Evolutionary conservation across 1,140 invertebrate genomes (phyloP).

Genomic region (Brachionus sp.): DNA sequence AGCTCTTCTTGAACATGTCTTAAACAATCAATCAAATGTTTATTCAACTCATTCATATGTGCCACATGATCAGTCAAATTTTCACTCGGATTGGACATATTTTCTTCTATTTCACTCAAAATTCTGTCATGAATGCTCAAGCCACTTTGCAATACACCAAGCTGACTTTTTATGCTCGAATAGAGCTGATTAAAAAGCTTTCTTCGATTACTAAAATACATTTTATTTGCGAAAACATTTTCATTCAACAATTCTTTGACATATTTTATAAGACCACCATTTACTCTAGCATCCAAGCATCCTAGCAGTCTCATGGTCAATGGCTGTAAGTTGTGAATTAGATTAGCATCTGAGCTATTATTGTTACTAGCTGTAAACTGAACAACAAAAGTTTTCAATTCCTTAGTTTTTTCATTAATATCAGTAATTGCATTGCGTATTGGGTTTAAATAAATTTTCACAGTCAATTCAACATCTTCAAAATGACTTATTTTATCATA

Average conservation of each 20-base stretch:
- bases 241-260: conserved; percentile 35
- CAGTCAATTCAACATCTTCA: neutral
- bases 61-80: neutral
- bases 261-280: conserved; percentile 42
- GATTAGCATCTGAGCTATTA: neutral
- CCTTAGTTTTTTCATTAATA: conserved; percentile 43
- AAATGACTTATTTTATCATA: conserved; percentile 30
- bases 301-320: conserved; percentile 39
- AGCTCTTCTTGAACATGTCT: conserved; percentile 23
- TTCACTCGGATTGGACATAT: neutral
- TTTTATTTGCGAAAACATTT: neutral
- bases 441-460: conserved; percentile 23
- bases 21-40: conserved; percentile 43
- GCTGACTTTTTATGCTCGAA: conserved; percentile 27
- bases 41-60: conserved; percentile 45
- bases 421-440: conserved; percentile 39
- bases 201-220: neutral
- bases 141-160: conserved; percentile 28
- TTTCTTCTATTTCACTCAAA: neutral
- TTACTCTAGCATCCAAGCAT: conserved; percentile 42
- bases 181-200: conserved; percentile 25
- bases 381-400: conserved; percentile 36
- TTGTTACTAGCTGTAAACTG: conserved; percentile 5
- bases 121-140: conserved; percentile 45
- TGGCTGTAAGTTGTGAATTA: conserved; percentile 34